Evolutionary conservation across 2,888 invertebrate species (phyloP).

Genomic region (Acrocyrtus sp.): DNA sequence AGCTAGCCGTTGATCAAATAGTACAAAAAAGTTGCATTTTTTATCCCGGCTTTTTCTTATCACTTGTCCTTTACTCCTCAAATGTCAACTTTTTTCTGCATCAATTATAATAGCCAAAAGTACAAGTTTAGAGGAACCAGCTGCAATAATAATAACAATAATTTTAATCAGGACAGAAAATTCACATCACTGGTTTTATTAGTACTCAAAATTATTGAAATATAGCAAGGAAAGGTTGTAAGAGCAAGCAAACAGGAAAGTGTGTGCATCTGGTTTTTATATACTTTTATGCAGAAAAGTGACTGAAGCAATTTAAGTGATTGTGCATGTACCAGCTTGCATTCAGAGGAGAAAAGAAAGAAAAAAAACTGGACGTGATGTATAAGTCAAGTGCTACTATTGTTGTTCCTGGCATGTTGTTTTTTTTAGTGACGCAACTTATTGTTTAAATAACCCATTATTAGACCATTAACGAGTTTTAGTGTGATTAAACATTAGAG

Average conservation of each 20-base stretch:
- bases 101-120: slow-evolving; percentile 2
- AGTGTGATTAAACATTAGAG: not conserved
- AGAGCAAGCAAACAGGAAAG: no score
- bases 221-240: no score
- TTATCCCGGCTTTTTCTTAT: slow-evolving; percentile 35
- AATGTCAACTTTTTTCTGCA: slow-evolving; percentile 36
- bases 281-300: slow-evolving; percentile 30
- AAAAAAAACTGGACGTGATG: slow-evolving; percentile 32
- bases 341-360: not conserved
- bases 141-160: slow-evolving; percentile 24
- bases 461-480: slow-evolving; percentile 11
- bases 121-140: slow-evolving; percentile 21
- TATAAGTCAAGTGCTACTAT: slow-evolving; percentile 37
- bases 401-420: slow-evolving; percentile 10
- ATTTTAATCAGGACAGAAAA: slow-evolving; percentile 25
- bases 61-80: slow-evolving; percentile 28
- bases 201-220: no score
- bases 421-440: slow-evolving; percentile 29
- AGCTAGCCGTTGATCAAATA: no score
- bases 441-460: slow-evolving; percentile 16
- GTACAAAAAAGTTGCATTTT: slow-evolving; percentile 21
- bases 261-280: slow-evolving; percentile 24
- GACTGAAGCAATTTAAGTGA: slow-evolving; percentile 15
- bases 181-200: slow-evolving; percentile 2
- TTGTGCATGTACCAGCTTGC: slow-evolving; percentile 20